These are phyloP conservation scores for Echeneis naucrates DNA, from an alignment of 2,797 vertebrate genomes.

Conservation along the genomic window DNA sequence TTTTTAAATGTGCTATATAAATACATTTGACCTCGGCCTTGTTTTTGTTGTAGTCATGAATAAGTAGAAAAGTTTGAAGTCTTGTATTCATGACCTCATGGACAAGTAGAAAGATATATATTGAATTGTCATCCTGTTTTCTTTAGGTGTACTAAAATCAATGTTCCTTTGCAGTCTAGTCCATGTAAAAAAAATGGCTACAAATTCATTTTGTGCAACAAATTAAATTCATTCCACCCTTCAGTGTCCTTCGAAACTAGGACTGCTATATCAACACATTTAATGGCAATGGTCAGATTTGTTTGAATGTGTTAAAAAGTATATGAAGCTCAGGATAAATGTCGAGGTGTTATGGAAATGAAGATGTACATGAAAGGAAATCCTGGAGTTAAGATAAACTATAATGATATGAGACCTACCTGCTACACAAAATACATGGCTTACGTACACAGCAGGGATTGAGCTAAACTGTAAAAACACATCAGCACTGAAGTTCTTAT, in stretches of 20 bases:
- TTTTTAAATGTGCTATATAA: too few species aligned
- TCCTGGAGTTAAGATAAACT: background rate
- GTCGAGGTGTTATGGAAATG: background rate
- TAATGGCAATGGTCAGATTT: conserved; percentile 4
- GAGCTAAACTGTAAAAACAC: background rate
- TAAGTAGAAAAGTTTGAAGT: background rate
- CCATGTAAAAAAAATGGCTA: background rate
- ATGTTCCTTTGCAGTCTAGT: background rate
- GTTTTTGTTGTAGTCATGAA: background rate
- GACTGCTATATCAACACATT: background rate
- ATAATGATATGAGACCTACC: background rate
- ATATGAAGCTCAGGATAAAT: background rate
- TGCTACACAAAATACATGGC: background rate
- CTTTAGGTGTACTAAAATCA: background rate
- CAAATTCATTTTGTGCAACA: background rate
- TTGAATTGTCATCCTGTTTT: background rate
- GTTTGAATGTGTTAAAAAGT: background rate
- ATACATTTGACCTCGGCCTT: too few species aligned
- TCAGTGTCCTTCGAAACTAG: background rate
- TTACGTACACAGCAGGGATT: background rate
- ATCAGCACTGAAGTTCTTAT: too few species aligned
- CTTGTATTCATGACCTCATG: background rate
- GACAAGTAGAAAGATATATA: background rate
- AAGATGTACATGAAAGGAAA: conserved; percentile 9
- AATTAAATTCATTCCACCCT: background rate